These are phyloP conservation scores for Apodemia hepburni DNA, from an alignment of 2,888 invertebrate genomes.

Conservation along the genomic window DNA sequence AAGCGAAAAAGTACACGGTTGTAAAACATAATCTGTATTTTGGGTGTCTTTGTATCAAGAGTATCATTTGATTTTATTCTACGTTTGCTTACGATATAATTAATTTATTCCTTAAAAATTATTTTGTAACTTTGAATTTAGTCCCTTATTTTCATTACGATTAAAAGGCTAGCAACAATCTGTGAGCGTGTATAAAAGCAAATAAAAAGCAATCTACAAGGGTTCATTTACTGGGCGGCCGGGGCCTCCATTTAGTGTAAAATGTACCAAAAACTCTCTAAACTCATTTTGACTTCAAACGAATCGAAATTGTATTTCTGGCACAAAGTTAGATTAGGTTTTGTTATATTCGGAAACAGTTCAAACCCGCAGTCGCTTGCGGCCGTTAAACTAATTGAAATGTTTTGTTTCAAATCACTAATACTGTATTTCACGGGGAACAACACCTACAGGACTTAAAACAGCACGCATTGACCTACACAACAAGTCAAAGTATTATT, in stretches of 20 bases:
- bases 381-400: conserved; percentile 7
- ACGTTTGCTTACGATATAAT: too few relatives aligned
- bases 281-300: conserved; percentile 13
- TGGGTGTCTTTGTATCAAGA: too few relatives aligned
- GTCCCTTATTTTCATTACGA: neutral
- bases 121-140: too few relatives aligned
- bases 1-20: too few relatives aligned
- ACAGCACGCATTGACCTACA: neutral
- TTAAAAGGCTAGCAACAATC: neutral
- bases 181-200: conserved; percentile 2
- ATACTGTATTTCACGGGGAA: neutral
- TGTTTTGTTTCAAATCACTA: conserved; percentile 11
- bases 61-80: too few relatives aligned
- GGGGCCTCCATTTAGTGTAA: conserved; percentile 4
- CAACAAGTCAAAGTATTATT: too few relatives aligned
- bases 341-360: conserved; percentile 10
- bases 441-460: neutral
- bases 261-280: conserved; percentile 8
- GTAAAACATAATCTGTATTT: too few relatives aligned
- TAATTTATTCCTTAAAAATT: too few relatives aligned
- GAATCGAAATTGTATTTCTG: conserved; percentile 15
- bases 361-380: conserved; percentile 1
- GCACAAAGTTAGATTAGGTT: conserved; percentile 16
- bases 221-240: conserved; percentile 2
- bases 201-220: neutral